A percentile compares a stretch with the other conserved stretches of the same genome.
phyloP scores from a whole-genome alignment of 2,888 invertebrate species.

The Taphrorychus bicolor region DNA sequence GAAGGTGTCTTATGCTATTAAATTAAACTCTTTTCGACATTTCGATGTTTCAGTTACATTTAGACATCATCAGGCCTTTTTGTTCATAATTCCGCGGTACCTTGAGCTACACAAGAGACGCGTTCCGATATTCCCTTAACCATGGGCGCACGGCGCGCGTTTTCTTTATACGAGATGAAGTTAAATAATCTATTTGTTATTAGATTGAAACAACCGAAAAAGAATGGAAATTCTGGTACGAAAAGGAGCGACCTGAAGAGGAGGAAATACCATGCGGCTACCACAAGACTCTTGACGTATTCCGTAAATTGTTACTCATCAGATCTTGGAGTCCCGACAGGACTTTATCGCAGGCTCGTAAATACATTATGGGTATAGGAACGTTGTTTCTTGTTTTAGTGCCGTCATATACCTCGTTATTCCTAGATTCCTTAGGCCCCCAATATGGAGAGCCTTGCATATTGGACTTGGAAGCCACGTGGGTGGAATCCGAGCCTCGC shows the following conservation, averaged over 20 bases:
- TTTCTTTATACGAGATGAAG: too few species aligned
- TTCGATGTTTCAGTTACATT: too few species aligned
- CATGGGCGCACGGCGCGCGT: too few species aligned
- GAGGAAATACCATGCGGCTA: slow-evolving; percentile 92
- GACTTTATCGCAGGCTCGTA: slow-evolving; percentile 90
- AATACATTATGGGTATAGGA: slow-evolving; percentile 88
- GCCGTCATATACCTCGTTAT: neutral
- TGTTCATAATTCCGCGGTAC: too few species aligned
- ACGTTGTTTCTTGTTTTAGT: too few species aligned
- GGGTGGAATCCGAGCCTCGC: slow-evolving; percentile 87
- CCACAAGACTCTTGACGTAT: slow-evolving; percentile 84
- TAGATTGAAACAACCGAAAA: slow-evolving; percentile 84
- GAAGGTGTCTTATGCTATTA: too few species aligned
- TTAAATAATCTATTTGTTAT: neutral
- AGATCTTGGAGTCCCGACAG: slow-evolving; percentile 96
- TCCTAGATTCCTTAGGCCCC: slow-evolving; percentile 78
- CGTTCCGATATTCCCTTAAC: too few species aligned
- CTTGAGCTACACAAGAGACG: too few species aligned
- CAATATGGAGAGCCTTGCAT: slow-evolving; percentile 93
- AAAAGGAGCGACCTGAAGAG: slow-evolving; percentile 91
- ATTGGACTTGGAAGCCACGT: slow-evolving; percentile 88
- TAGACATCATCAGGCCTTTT: too few species aligned
- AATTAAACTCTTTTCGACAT: too few species aligned
- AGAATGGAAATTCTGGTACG: slow-evolving; percentile 91
- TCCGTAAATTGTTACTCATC: slow-evolving; percentile 83